Conservation (phyloP, 2,113 vertebrate genomes). For the Columbina picui region DNA sequence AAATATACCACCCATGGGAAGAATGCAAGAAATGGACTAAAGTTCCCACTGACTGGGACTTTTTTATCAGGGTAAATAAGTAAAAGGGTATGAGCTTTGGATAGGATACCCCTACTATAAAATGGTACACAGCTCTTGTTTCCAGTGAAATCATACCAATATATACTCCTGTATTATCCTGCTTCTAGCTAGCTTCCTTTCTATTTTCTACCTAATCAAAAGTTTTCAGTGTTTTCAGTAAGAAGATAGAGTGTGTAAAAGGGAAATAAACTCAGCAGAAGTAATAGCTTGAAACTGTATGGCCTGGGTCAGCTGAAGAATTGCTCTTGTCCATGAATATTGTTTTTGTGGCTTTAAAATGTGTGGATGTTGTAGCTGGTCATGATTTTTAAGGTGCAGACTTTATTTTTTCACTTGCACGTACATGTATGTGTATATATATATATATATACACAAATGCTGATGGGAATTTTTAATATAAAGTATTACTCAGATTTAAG, state of each 20-base stretch:
- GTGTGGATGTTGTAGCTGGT: neutral
- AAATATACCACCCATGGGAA: slow-evolving; percentile 30
- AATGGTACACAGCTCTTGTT: neutral
- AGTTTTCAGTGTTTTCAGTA: neutral
- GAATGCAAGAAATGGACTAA: slow-evolving; percentile 21
- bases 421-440: neutral
- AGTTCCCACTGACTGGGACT: neutral
- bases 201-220: neutral
- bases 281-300: neutral
- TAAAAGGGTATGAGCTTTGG: neutral
- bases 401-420: neutral
- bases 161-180: neutral
- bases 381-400: neutral
- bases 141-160: neutral
- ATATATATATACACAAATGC: neutral
- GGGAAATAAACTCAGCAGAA: neutral
- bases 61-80: neutral
- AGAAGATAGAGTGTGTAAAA: neutral
- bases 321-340: neutral
- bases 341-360: neutral
- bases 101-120: neutral
- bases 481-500: neutral
- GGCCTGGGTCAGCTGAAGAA: neutral
- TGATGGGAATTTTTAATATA: neutral
- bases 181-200: neutral